phyloP scores from a whole-genome alignment of 2,797 vertebrate species.

The Cyclura pinguis region DNA sequence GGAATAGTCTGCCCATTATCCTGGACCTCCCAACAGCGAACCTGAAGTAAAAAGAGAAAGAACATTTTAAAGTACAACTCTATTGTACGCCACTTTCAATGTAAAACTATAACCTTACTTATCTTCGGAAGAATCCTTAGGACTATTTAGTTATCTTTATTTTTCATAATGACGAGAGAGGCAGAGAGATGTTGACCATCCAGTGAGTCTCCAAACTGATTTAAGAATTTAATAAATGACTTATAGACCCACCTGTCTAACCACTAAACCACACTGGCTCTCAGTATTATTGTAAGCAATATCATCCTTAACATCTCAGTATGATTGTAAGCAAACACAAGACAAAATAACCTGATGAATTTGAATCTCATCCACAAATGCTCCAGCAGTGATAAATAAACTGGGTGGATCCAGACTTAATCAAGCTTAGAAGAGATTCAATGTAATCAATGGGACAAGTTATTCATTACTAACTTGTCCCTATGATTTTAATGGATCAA shows the following conservation, averaged over 20 bases:
- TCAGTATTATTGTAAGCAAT: not conserved
- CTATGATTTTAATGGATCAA: not conserved
- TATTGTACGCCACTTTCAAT: not conserved
- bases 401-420: not conserved
- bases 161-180: not conserved
- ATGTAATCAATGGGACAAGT: not conserved
- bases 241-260: not conserved
- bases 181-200: not conserved
- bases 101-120: not conserved
- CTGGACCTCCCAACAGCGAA: conserved; percentile 98
- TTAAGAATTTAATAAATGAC: not conserved
- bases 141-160: not conserved
- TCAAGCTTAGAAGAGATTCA: not conserved
- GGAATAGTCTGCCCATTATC: conserved; percentile 98
- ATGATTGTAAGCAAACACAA: not conserved
- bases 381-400: not conserved
- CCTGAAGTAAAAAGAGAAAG: conserved; percentile 76
- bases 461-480: not conserved
- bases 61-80: not conserved
- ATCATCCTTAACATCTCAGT: not conserved
- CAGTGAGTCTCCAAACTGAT: not conserved
- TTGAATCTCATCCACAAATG: not conserved
- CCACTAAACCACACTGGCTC: not conserved
- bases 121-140: not conserved
- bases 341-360: not conserved